Base-by-base conservation (phyloP, 2,888 invertebrate genomes). In the Oligia fasciuncula region DNA sequence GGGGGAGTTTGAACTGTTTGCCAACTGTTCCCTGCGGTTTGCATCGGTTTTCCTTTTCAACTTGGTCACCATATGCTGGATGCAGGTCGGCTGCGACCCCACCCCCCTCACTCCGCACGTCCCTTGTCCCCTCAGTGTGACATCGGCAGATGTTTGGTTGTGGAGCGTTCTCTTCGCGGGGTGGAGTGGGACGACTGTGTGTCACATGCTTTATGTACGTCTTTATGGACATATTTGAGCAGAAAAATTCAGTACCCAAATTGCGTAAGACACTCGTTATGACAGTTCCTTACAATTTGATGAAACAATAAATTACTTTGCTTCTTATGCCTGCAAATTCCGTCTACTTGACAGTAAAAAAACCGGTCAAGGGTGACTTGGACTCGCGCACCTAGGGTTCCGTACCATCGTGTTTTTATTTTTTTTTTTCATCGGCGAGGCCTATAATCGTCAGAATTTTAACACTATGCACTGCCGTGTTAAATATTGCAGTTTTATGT, bases 121-220 rank as follows among this genome's bases (percentile, higher is more conserved):
- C 6, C 51, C 51, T 0, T n/a, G 6, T n/a, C 66, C 66, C 67
- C 60, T 54, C 76, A 62, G 46, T 66, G 54, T n/a, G 74, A 79
- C 49, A 65, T 65, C 66, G 68, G 67, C 62, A 71, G 62, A 65
- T 71, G 49, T 46, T 79, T 49, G 73, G 75, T 78, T 67, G 65
- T 29, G 74, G 71, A 83, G 71, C 74, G 82, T 68, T 73, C 67
- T 81, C 81, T 77, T 79, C 66, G 77, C 78, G 83, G 70, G 83
- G 60, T 83, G 84, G 86, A 77, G 60, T 74, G 23, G 76, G 77
- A 23, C 57, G 40, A 40, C 46, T 70, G 86, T 83, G 80, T 79
- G 79, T 66, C 79, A 70, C 75, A 63, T 78, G 49, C 65, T 65
- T 76, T 54, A 6, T 69, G 40, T 40, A 40, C 13, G 6, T 23